A percentile compares a stretch with the other conserved stretches of the same genome.
These are phyloP conservation scores for Caenorhabditis plicata DNA, from an alignment of 2,888 invertebrate genomes.

Conservation along the genomic window DNA sequence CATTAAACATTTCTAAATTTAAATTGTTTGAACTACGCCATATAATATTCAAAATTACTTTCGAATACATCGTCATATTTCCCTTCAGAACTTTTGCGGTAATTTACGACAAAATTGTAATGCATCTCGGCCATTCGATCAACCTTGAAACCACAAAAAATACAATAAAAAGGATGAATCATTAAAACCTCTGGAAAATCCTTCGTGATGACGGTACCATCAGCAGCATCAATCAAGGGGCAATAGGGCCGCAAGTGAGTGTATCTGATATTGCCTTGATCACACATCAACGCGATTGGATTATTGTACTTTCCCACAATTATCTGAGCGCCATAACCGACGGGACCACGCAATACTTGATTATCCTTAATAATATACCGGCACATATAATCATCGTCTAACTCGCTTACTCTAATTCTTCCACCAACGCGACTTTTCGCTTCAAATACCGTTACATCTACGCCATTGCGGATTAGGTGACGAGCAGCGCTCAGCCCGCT, in stretches of 20 bases:
- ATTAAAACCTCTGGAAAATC: too few species aligned
- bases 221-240: slow-evolving; percentile 21
- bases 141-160: too few species aligned
- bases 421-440: slow-evolving; percentile 68
- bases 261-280: slow-evolving; percentile 66
- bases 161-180: too few species aligned
- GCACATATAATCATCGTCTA: background rate
- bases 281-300: slow-evolving; percentile 68
- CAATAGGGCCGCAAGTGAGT: slow-evolving; percentile 21
- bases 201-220: too few species aligned
- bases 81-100: background rate
- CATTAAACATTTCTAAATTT: slow-evolving; percentile 20
- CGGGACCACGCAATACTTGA: slow-evolving; percentile 56
- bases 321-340: slow-evolving; percentile 68
- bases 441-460: slow-evolving; percentile 68
- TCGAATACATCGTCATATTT: background rate
- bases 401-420: slow-evolving; percentile 60
- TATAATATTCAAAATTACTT: background rate
- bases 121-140: too few species aligned
- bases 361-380: slow-evolving; percentile 46
- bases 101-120: background rate
- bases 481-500: slow-evolving; percentile 69
- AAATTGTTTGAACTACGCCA: too few species aligned
- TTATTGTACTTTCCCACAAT: slow-evolving; percentile 69
- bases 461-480: slow-evolving; percentile 67